phyloP scores from a whole-genome alignment of 2,888 invertebrate genomes.

The Netelia fuscicornis region DNA sequence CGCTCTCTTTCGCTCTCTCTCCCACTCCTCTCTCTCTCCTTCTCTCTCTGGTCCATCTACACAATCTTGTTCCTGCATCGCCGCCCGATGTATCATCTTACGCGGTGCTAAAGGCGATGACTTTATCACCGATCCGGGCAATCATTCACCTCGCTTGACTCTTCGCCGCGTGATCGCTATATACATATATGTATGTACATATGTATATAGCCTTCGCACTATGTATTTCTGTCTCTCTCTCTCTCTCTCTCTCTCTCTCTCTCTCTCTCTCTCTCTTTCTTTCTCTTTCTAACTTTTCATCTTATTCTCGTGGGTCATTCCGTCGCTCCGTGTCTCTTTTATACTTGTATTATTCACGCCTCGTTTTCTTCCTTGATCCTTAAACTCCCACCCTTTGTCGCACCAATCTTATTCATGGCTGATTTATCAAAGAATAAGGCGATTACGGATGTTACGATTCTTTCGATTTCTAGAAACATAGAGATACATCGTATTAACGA shows the following conservation, averaged over 20 bases:
- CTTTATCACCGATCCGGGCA: slow-evolving; percentile 84
- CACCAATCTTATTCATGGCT: too few relatives aligned
- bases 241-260: slow-evolving; percentile 60
- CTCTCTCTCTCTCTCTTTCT: slow-evolving; percentile 59
- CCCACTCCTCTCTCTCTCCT: slow-evolving; percentile 27
- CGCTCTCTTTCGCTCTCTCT: slow-evolving; percentile 22
- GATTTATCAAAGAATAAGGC: too few relatives aligned
- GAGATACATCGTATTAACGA: too few relatives aligned
- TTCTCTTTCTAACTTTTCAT: slow-evolving; percentile 46
- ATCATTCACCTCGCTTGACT: slow-evolving; percentile 78
- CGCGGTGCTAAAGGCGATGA: slow-evolving; percentile 84
- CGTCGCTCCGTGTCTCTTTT: slow-evolving; percentile 28
- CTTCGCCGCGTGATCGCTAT: slow-evolving; percentile 68
- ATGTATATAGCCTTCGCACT: slow-evolving; percentile 16
- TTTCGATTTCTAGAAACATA: too few relatives aligned
- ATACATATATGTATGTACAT: slow-evolving; percentile 25
- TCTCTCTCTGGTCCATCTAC: slow-evolving; percentile 37
- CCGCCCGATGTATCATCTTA: slow-evolving; percentile 85
- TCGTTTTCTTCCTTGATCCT: slow-evolving; percentile 55
- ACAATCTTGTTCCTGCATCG: slow-evolving; percentile 82
- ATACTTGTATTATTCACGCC: slow-evolving; percentile 16
- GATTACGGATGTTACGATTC: too few relatives aligned
- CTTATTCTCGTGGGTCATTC: slow-evolving; percentile 64
- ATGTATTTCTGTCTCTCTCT: too few relatives aligned
- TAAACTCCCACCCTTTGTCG: slow-evolving; percentile 20